Evolutionary conservation across 92 coral and sea anemone genomes (phyloP).

Genomic region (Epizoanthus illoricatus): DNA sequence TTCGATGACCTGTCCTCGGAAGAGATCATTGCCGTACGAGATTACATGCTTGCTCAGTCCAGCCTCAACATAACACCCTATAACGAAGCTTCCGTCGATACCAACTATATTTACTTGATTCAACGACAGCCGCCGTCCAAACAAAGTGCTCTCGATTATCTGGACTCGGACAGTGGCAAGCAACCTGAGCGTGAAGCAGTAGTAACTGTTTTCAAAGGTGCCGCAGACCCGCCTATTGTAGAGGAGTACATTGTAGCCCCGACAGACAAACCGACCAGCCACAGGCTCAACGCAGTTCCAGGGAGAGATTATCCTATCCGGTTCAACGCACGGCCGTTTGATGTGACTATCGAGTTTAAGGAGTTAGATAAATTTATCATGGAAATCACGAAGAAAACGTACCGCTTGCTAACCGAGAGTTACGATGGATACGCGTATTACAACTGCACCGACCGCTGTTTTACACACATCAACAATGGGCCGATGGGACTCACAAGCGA

Average conservation of each 20-base stretch:
- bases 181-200: constrained; percentile 55
- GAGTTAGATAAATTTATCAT: constrained; percentile 2
- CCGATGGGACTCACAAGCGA: constrained; percentile 54
- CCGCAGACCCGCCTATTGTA: constrained; percentile 49
- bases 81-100: constrained; percentile 36
- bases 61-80: constrained; percentile 49
- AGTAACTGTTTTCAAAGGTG: constrained; percentile 59
- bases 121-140: constrained; percentile 50
- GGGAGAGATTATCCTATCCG: constrained; percentile 41
- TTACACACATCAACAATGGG: constrained; percentile 29
- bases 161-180: constrained; percentile 38
- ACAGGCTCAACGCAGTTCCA: constrained; percentile 34
- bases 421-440: constrained; percentile 69
- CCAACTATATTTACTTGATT: constrained; percentile 56
- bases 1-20: constrained; percentile 38
- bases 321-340: constrained; percentile 62
- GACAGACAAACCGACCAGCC: constrained; percentile 38
- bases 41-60: constrained; percentile 54
- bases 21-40: constrained; percentile 56
- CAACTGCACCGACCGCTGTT: constrained; percentile 69
- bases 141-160: constrained; percentile 39
- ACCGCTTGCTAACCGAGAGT: constrained; percentile 69
- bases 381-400: constrained; percentile 48
- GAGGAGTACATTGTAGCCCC: constrained; percentile 61
- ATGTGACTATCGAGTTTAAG: neutral